Evolutionary conservation across 2,797 vertebrate species (phyloP), one percentile per base, ranked within the genome.

Genomic region (Lacerta bilineata): DNA sequence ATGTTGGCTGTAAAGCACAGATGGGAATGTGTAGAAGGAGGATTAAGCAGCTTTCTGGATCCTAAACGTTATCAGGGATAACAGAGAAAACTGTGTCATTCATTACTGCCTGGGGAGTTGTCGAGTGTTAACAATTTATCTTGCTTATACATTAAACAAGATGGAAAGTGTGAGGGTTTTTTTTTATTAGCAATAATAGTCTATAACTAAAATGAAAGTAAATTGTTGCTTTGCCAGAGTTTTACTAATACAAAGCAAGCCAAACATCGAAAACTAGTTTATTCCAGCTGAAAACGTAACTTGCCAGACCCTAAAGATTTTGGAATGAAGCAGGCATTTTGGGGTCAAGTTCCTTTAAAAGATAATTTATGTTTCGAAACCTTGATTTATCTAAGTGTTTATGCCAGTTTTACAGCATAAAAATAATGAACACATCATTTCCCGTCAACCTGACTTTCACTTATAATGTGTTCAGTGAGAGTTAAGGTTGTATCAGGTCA

Each of bases 61-160:
- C 95, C 94, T 95, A 91, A 95, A 91, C 89, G 94, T 95, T 94
- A 94, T 96, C 93, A 91, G 91, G 94, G 93, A 95, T 95, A 96
- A 96, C 95, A 95, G 91, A 95, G 94, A 95, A 96, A 96, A 96
- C 91, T 94, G 86, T 94, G 93, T 93, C 93, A 95, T 96, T 96
- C 95, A 94, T 96, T 95, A 94, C 88, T 95, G 90, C 88, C 92
- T 90, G 84, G 82, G 92, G 92, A 96, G 87, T 94, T 96, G 93
- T 94, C 95, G 96, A 94, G 95, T 94, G 95, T 95, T 95, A 95
- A 94, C 90, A 96, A 94, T 96, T 96, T 95, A 95, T 96, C 90
- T 95, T 84, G 88, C 85, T 96, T 96, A 91, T 94, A 88, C 79
- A 85, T 93, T 95, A 93, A 91, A 95, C 94, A 95, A 95, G 27